These are phyloP conservation scores for Pyrrhura leucotis DNA, from an alignment of 2,797 vertebrate genomes.

Conservation along the genomic window DNA sequence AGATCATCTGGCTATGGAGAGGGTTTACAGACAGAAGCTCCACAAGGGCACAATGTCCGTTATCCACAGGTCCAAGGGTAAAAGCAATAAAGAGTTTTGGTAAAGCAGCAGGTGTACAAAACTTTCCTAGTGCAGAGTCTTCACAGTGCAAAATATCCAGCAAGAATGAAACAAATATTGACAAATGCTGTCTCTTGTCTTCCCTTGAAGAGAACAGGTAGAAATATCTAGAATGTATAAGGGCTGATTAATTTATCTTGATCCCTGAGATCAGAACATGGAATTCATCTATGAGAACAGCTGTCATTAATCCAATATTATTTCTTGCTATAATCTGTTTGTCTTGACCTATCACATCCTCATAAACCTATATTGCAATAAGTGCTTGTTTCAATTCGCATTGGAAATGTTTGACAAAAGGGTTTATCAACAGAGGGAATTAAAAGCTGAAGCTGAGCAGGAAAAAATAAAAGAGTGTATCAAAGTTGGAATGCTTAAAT, in stretches of 20 bases:
- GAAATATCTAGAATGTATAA: background rate
- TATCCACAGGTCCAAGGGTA: background rate
- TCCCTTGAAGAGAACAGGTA: background rate
- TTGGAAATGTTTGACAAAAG: background rate
- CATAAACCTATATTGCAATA: background rate
- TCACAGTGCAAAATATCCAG: background rate
- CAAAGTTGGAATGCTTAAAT: background rate
- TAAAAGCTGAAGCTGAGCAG: background rate
- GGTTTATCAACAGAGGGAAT: background rate
- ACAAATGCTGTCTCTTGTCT: background rate
- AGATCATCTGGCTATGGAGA: background rate
- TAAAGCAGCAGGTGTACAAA: background rate
- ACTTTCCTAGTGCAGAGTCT: background rate
- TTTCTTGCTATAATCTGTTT: conserved; percentile 5
- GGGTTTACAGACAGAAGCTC: background rate
- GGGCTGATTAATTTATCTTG: background rate
- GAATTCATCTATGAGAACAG: background rate
- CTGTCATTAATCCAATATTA: background rate
- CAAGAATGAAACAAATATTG: background rate
- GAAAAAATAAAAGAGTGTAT: background rate
- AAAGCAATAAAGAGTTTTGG: background rate
- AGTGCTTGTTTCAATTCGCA: background rate
- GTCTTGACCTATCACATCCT: background rate
- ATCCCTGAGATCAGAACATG: background rate
- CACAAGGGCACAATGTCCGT: background rate